These are phyloP conservation scores for Drosophila varians DNA, from an alignment of 1,140 invertebrate genomes.

Conservation along the genomic window DNA sequence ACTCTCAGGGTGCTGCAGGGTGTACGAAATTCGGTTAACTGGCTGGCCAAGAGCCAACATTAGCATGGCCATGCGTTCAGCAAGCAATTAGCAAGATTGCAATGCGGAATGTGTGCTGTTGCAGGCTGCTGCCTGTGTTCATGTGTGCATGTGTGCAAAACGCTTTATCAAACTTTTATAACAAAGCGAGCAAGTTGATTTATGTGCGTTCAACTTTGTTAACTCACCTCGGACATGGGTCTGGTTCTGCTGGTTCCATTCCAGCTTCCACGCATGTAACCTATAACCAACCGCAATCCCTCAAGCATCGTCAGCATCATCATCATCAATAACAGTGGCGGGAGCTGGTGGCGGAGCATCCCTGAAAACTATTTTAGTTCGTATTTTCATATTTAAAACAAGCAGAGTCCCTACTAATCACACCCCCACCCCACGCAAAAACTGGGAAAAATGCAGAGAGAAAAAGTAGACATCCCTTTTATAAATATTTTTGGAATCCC, in stretches of 20 bases:
- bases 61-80: conserved; percentile 63
- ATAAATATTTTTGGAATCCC: too few species aligned
- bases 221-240: conserved; percentile 66
- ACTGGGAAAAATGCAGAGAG: neutral
- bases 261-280: conserved; percentile 23
- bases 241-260: neutral
- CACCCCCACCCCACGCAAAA: conserved; percentile 46
- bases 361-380: conserved; percentile 38
- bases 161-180: conserved; percentile 81
- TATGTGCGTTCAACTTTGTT: conserved; percentile 78
- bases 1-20: conserved; percentile 6
- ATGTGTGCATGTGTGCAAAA: conserved; percentile 62
- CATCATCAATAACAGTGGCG: conserved; percentile 67
- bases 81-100: conserved; percentile 81
- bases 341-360: conserved; percentile 6
- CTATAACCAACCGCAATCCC: conserved; percentile 27
- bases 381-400: conserved; percentile 77
- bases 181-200: conserved; percentile 75
- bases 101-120: conserved; percentile 58
- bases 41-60: conserved; percentile 35
- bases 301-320: conserved; percentile 59
- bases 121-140: too few species aligned
- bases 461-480: too few species aligned
- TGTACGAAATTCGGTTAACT: conserved; percentile 17
- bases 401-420: conserved; percentile 74